Conservation (phyloP, 2,113 vertebrate species). For the Psilopogon haemacephalus region DNA sequence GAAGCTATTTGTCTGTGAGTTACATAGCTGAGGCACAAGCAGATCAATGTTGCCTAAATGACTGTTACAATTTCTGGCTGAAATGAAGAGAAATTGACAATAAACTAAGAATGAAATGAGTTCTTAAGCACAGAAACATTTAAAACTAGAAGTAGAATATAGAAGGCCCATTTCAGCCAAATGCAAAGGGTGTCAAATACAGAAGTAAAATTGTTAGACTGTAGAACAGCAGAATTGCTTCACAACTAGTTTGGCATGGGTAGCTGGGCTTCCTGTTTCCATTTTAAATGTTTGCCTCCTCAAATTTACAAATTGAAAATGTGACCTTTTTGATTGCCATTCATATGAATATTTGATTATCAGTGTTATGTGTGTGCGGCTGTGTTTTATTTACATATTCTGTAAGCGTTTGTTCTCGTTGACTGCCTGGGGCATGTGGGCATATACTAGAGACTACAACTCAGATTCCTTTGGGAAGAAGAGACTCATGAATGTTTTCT, state of each 20-base stretch:
- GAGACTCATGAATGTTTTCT: neutral
- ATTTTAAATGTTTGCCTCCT: neutral
- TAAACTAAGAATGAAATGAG: slow-evolving; percentile 4
- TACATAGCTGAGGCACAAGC: neutral
- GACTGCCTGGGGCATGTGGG: neutral
- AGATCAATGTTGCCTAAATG: neutral
- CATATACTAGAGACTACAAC: neutral
- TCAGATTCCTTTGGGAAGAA: neutral
- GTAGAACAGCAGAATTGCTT: neutral
- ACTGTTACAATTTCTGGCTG: slow-evolving; percentile 27
- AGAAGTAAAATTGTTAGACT: neutral
- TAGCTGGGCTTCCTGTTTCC: neutral
- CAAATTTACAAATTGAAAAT: neutral
- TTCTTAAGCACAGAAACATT: slow-evolving; percentile 43
- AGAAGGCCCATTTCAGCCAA: neutral
- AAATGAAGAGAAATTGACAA: slow-evolving; percentile 26
- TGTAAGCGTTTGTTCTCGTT: neutral
- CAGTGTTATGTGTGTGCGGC: neutral
- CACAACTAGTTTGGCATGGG: neutral
- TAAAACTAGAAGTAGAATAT: neutral
- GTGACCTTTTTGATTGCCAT: neutral
- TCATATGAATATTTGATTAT: neutral
- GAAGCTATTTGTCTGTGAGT: neutral
- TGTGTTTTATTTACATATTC: neutral
- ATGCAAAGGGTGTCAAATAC: neutral